Evolutionary conservation across 2,113 vertebrate species (phyloP).

Genomic region (Hippocampus guttulatus): DNA sequence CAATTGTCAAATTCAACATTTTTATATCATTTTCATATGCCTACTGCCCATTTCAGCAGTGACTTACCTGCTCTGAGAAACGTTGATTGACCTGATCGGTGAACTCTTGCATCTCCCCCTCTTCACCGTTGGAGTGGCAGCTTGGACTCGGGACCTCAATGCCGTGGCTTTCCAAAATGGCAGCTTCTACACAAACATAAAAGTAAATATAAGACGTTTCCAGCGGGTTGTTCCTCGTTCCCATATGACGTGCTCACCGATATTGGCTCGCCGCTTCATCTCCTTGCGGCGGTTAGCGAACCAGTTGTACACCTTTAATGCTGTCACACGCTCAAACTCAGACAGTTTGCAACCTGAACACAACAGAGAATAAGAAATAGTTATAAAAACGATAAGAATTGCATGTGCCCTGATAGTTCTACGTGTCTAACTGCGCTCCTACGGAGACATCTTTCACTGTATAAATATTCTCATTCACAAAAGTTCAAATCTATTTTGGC

Average conservation of each 20-base stretch:
- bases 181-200: conserved; percentile 68
- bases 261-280: conserved; percentile 81
- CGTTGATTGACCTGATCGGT: conserved; percentile 70
- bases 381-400: no score
- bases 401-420: no score
- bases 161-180: conserved; percentile 80
- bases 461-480: no score
- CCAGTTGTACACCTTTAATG: conserved; percentile 82
- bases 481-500: background rate
- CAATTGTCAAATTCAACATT: background rate
- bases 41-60: background rate
- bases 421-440: no score
- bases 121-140: conserved; percentile 78
- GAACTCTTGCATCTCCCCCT: conserved; percentile 75
- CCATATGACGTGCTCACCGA: conserved; percentile 59
- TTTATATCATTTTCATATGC: background rate
- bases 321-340: conserved; percentile 79
- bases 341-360: conserved; percentile 75
- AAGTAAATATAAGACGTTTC: background rate
- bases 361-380: background rate
- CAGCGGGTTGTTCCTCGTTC: background rate
- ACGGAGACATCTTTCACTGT: no score
- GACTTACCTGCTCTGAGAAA: conserved; percentile 61
- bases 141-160: conserved; percentile 79
- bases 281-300: conserved; percentile 81